phyloP scores from a whole-genome alignment of 1,140 invertebrate species.

The Lasioglossum albipes region DNA sequence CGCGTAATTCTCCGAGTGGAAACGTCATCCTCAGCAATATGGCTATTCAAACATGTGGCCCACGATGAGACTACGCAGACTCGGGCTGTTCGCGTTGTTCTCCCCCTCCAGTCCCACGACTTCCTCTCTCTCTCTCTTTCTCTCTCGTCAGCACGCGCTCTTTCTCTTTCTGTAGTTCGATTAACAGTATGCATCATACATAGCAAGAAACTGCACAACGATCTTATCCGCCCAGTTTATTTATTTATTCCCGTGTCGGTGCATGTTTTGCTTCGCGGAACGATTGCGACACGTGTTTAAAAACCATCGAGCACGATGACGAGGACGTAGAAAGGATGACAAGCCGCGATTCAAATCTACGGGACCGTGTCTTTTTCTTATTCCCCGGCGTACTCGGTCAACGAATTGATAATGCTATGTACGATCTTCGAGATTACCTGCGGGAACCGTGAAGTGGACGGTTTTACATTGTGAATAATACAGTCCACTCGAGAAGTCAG shows the following conservation, averaged over 20 bases:
- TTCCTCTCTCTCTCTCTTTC: slow-evolving; percentile 12
- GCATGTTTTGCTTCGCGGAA: slow-evolving; percentile 51
- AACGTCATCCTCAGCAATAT: slow-evolving; percentile 30
- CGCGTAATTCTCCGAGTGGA: slow-evolving; percentile 22
- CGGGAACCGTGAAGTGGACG: too few relatives aligned
- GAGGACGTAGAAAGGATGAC: slow-evolving; percentile 7
- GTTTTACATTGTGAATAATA: too few relatives aligned
- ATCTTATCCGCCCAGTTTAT: slow-evolving; percentile 54
- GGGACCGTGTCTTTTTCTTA: not conserved
- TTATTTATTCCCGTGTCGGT: slow-evolving; percentile 51
- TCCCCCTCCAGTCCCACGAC: not conserved
- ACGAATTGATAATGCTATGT: not conserved
- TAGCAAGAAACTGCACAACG: slow-evolving; percentile 38
- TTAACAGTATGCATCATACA: slow-evolving; percentile 44
- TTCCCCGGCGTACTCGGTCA: not conserved
- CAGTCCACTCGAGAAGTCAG: too few relatives aligned
- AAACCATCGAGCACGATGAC: slow-evolving; percentile 19
- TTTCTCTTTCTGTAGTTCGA: slow-evolving; percentile 32
- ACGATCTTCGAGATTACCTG: slow-evolving; percentile 28
- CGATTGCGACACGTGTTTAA: slow-evolving; percentile 25
- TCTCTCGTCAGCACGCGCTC: not conserved
- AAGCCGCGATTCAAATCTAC: not conserved
- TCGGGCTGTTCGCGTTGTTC: slow-evolving; percentile 39
- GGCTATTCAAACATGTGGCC: slow-evolving; percentile 43
- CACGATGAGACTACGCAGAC: slow-evolving; percentile 48